These are phyloP conservation scores for Lamellibrachia luymesi DNA, from an alignment of 1,140 invertebrate genomes.

Conservation along the genomic window DNA sequence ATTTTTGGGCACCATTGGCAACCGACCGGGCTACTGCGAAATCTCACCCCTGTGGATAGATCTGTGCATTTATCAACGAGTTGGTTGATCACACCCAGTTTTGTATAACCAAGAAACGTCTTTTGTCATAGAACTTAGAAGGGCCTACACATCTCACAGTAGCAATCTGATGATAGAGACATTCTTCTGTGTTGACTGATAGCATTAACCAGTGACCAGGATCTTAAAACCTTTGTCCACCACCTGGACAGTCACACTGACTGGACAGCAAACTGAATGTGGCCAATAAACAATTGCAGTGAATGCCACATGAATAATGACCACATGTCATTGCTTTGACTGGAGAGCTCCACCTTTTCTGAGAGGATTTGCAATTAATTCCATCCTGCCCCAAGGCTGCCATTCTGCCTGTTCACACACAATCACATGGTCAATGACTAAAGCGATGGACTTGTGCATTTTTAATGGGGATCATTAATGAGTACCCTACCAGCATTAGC, in stretches of 20 bases:
- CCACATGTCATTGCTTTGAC: background rate
- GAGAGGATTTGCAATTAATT: background rate
- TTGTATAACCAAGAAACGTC: background rate
- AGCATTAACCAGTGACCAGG: background rate
- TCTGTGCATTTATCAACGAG: background rate
- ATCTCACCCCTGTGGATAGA: too few relatives aligned
- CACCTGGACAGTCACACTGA: background rate
- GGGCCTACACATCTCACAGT: background rate
- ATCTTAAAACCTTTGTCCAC: background rate
- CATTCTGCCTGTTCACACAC: background rate
- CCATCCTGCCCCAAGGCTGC: background rate
- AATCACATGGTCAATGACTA: constrained; percentile 1
- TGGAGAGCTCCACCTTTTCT: background rate
- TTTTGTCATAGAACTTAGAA: background rate
- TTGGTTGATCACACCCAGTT: background rate
- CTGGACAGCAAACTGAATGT: background rate
- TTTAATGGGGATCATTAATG: background rate
- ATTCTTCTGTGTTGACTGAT: background rate
- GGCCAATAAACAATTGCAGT: background rate
- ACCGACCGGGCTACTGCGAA: too few relatives aligned
- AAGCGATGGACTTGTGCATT: background rate
- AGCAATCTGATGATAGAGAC: background rate
- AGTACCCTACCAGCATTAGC: background rate
- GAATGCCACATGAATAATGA: background rate
- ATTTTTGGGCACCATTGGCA: too few relatives aligned